Evolutionary conservation across 2,888 invertebrate genomes (phyloP).

Genomic region (Pediacus dermestoides): DNA sequence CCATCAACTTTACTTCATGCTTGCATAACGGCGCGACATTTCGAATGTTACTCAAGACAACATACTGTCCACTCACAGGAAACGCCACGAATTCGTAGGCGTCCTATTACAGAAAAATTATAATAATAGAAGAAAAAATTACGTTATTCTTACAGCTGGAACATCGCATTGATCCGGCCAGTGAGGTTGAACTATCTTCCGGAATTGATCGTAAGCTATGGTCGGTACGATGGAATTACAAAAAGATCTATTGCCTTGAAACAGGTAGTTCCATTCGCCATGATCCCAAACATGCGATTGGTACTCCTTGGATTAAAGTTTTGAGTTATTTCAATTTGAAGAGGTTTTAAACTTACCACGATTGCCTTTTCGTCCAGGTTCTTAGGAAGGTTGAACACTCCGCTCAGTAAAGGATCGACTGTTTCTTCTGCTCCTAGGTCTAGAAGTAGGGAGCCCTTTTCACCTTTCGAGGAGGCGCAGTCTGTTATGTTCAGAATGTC

Average conservation of each 20-base stretch:
- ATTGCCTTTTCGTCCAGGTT: slow-evolving; percentile 12
- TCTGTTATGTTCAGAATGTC: slow-evolving; percentile 17
- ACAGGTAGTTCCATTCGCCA: slow-evolving; percentile 16
- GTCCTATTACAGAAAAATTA: slow-evolving; percentile 14
- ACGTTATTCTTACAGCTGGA: slow-evolving; percentile 13
- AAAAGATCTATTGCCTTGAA: slow-evolving; percentile 15
- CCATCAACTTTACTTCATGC: slow-evolving; percentile 12
- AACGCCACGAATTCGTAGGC: slow-evolving; percentile 11
- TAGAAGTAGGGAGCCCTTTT: slow-evolving; percentile 12
- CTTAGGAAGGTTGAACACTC: slow-evolving; percentile 12
- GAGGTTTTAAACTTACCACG: slow-evolving; percentile 12
- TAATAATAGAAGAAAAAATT: background rate
- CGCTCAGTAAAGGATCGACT: slow-evolving; percentile 16
- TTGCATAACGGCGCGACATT: slow-evolving; percentile 12
- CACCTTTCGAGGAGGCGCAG: slow-evolving; percentile 10
- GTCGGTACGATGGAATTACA: slow-evolving; percentile 17
- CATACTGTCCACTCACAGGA: slow-evolving; percentile 19
- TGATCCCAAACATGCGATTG: slow-evolving; percentile 15
- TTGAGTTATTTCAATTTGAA: background rate
- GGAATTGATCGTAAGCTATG: slow-evolving; percentile 13
- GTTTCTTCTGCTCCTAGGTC: slow-evolving; percentile 12
- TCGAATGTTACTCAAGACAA: slow-evolving; percentile 17
- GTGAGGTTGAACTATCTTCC: slow-evolving; percentile 6
- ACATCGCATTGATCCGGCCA: slow-evolving; percentile 17
- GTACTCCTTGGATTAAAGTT: slow-evolving; percentile 9